These are phyloP conservation scores for Taxidea taxus DNA, from an alignment of 2,113 vertebrate species.

Conservation along the genomic window DNA sequence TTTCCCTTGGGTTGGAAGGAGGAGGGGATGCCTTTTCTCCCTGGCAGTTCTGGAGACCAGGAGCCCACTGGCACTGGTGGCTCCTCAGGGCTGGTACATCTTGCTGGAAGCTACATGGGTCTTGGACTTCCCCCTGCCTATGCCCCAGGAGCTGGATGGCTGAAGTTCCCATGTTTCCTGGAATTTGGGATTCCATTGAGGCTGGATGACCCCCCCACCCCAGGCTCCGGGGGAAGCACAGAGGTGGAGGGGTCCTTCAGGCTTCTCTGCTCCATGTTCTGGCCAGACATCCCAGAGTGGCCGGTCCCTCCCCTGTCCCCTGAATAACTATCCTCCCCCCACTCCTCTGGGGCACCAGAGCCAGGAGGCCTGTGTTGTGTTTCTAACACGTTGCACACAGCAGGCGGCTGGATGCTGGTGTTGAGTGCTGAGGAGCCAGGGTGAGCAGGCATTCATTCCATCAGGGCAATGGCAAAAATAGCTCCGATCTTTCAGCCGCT, in stretches of 20 bases:
- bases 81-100: neutral
- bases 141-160: accelerated
- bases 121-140: neutral
- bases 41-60: neutral
- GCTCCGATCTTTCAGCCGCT: accelerated
- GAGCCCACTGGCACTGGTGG: accelerated
- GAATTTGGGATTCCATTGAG: neutral
- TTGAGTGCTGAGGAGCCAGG: neutral
- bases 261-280: neutral
- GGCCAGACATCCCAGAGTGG: accelerated
- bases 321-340: neutral
- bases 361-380: slow-evolving; percentile 35
- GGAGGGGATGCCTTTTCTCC: neutral
- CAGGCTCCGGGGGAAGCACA: neutral
- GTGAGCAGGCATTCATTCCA: neutral
- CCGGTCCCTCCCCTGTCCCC: neutral
- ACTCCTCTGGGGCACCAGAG: neutral
- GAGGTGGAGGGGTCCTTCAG: neutral
- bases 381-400: neutral
- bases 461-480: accelerated
- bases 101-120: accelerated
- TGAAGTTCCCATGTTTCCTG: neutral
- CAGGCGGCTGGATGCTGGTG: accelerated
- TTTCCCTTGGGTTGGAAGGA: neutral
- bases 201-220: accelerated